A percentile compares a stretch with the other conserved stretches of the same genome.
Conservation (phyloP, 2,113 vertebrate species). For the Malurus alboscapulatus region DNA sequence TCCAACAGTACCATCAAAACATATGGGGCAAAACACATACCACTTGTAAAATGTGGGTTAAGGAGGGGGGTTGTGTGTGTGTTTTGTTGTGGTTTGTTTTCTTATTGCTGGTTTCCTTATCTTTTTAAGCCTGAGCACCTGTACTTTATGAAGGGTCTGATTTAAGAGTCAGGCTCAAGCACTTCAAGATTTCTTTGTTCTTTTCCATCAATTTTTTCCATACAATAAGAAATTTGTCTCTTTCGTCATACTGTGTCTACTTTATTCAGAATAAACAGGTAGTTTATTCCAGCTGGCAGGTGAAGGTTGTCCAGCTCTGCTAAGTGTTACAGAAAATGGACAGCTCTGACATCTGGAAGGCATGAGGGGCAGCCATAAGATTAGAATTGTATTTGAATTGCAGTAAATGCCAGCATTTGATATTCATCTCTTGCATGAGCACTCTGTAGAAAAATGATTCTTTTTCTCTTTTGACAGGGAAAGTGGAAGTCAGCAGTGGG, state of each 20-base stretch:
- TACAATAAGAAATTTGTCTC: not conserved
- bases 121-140: not conserved
- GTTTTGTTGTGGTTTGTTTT: not conserved
- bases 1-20: not conserved
- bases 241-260: not conserved
- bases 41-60: not conserved
- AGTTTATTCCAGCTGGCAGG: not conserved
- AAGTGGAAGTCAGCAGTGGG: not conserved
- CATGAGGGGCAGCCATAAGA: not conserved
- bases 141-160: not conserved
- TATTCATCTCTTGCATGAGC: not conserved
- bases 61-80: no score
- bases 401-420: not conserved
- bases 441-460: not conserved
- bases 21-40: not conserved
- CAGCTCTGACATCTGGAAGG: not conserved
- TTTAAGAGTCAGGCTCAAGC: not conserved
- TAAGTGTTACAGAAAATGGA: not conserved
- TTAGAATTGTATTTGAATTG: not conserved
- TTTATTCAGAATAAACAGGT: not conserved
- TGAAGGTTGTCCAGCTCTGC: not conserved
- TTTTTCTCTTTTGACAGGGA: not conserved
- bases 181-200: not conserved
- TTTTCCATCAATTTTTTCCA: not conserved
- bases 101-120: not conserved